phyloP scores from a whole-genome alignment of 2,888 invertebrate genomes.

The Coenonympha arcania region DNA sequence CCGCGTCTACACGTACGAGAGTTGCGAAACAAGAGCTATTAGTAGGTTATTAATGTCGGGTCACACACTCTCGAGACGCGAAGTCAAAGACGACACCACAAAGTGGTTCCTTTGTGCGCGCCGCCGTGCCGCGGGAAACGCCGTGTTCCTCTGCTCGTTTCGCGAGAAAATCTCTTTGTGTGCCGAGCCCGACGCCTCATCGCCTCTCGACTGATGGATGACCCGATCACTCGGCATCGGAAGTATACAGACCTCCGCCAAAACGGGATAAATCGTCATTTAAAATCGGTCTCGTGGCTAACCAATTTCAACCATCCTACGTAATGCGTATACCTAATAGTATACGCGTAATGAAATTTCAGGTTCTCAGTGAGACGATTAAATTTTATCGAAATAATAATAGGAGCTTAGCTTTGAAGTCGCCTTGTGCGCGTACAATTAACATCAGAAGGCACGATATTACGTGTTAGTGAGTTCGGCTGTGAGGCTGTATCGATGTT shows the following conservation, averaged over 20 bases:
- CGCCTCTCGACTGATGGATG: constrained; percentile 10
- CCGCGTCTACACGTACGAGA: constrained; percentile 12
- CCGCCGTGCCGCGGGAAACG: constrained; percentile 36
- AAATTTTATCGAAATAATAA: constrained; percentile 30
- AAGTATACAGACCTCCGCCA: neutral
- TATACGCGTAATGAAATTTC: constrained; percentile 15
- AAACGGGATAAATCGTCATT: neutral
- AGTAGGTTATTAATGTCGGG: constrained; percentile 67
- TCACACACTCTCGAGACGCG: constrained; percentile 51
- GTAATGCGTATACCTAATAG: neutral
- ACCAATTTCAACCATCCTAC: constrained; percentile 5
- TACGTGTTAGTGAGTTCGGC: constrained; percentile 45
- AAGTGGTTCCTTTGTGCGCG: constrained; percentile 65
- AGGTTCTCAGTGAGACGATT: constrained; percentile 25
- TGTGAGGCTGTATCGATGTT: constrained; percentile 60
- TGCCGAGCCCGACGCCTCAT: constrained; percentile 49
- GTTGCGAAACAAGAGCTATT: constrained; percentile 40
- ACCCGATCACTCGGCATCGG: constrained; percentile 13
- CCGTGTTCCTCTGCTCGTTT: constrained; percentile 44
- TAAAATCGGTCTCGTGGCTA: neutral
- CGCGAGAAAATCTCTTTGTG: constrained; percentile 63
- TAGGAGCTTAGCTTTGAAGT: constrained; percentile 32
- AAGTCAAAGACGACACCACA: constrained; percentile 63
- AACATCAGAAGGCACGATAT: constrained; percentile 34
- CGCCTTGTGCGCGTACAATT: constrained; percentile 31